These are phyloP conservation scores for Epinephelus coioides DNA, from an alignment of 2,797 vertebrate genomes.

Conservation along the genomic window DNA sequence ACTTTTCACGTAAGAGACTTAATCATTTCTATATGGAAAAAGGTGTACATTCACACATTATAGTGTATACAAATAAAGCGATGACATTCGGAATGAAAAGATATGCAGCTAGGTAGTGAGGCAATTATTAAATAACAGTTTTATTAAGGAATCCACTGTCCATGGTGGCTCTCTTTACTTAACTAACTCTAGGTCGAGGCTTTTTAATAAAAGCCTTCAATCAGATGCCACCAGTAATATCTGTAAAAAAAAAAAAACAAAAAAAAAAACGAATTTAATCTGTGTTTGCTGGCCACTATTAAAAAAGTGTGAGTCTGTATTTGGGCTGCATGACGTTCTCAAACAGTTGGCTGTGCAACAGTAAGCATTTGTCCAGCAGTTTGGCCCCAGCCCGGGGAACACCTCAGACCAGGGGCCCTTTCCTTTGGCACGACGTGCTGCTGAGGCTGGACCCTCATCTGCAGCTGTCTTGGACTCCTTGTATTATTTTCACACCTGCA, in stretches of 20 bases:
- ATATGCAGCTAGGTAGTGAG: slow-evolving; percentile 27
- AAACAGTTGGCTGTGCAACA: slow-evolving; percentile 46
- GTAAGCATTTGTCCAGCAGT: slow-evolving; percentile 46
- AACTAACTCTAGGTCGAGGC: slow-evolving; percentile 11
- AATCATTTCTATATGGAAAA: slow-evolving; percentile 31
- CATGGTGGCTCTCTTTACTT: slow-evolving; percentile 14
- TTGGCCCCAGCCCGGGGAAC: slow-evolving; percentile 22
- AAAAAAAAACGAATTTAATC: slow-evolving; percentile 28
- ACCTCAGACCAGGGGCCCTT: slow-evolving; percentile 43
- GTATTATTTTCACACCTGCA: slow-evolving; percentile 32
- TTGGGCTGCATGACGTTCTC: slow-evolving; percentile 27
- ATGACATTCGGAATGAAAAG: slow-evolving; percentile 17
- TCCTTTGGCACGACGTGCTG: slow-evolving; percentile 75
- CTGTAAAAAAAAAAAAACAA: slow-evolving; percentile 13
- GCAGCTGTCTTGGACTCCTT: slow-evolving; percentile 21
- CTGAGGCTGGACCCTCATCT: slow-evolving; percentile 38
- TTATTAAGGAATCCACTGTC: slow-evolving; percentile 23
- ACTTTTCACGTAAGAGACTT: slow-evolving; percentile 34
- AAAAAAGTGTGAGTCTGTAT: slow-evolving; percentile 20
- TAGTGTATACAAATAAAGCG: slow-evolving; percentile 16
- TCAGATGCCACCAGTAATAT: slow-evolving; percentile 26
- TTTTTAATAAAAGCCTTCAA: slow-evolving; percentile 41
- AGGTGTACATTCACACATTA: slow-evolving; percentile 31
- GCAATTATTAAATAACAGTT: slow-evolving; percentile 23
- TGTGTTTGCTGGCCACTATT: slow-evolving; percentile 23